phyloP scores from a whole-genome alignment of 1,140 invertebrate genomes.

The Oscheius sp. region DNA sequence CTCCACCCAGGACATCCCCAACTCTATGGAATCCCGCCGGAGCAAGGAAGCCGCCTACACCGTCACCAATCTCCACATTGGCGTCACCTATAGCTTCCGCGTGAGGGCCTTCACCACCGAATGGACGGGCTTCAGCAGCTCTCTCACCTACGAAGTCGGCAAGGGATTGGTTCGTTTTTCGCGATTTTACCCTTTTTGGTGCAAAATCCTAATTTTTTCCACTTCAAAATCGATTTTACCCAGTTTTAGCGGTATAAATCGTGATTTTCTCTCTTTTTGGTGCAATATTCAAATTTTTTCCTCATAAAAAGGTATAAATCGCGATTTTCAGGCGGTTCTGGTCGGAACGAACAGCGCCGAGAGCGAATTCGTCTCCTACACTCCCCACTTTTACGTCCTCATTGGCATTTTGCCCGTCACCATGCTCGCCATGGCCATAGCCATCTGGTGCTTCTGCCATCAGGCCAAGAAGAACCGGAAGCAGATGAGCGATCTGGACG shows the following conservation, averaged over 20 bases:
- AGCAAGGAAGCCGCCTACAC: not conserved
- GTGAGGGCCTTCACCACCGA: not conserved
- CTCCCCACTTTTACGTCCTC: not conserved
- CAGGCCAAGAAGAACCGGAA: conserved; percentile 44
- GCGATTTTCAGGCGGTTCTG: not conserved
- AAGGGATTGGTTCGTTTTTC: conserved; percentile 1
- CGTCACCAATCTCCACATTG: not conserved
- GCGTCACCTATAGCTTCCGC: conserved; percentile 13
- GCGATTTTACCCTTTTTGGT: not conserved
- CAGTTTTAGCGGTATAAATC: not conserved
- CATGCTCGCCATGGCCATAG: not conserved
- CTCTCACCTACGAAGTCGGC: conserved; percentile 15
- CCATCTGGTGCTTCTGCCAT: conserved; percentile 2
- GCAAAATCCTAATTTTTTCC: not conserved
- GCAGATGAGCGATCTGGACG: conserved; percentile 58
- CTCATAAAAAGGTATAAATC: not conserved
- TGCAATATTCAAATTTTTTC: not conserved
- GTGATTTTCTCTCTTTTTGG: not conserved
- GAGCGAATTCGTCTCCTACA: not conserved
- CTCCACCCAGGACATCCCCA: not conserved
- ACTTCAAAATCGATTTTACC: not conserved
- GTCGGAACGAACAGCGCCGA: not conserved
- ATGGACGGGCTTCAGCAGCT: conserved; percentile 18
- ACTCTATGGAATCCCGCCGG: not conserved
- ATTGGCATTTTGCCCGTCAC: not conserved